These are phyloP conservation scores for Chloropsis hardwickii DNA, from an alignment of 2,113 vertebrate species.

Conservation along the genomic window DNA sequence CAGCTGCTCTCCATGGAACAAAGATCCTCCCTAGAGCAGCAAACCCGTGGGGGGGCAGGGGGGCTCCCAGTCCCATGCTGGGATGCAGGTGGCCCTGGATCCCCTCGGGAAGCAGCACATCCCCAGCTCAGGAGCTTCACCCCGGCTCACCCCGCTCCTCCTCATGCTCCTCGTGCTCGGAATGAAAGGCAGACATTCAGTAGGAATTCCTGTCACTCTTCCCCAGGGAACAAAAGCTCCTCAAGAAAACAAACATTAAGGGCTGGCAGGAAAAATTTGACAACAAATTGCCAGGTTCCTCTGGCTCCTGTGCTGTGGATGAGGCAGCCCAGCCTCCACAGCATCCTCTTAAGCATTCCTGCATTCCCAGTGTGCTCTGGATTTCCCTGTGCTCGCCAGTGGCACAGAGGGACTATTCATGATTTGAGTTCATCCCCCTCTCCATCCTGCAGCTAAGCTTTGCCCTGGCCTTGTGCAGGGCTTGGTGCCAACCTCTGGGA, in stretches of 20 bases:
- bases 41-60: not conserved
- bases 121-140: not conserved
- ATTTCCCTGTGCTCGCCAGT: rapidly evolving
- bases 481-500: rapidly evolving
- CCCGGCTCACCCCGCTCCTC: not conserved
- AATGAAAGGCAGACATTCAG: not conserved
- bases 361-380: not conserved
- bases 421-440: no score
- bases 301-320: not conserved
- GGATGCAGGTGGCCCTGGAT: not conserved
- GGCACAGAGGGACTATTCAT: rapidly evolving
- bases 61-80: not conserved
- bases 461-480: not conserved
- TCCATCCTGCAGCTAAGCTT: not conserved
- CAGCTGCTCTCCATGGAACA: not conserved
- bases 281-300: not conserved
- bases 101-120: rapidly evolving
- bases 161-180: not conserved
- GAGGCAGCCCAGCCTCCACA: not conserved
- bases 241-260: not conserved
- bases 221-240: not conserved
- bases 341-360: not conserved
- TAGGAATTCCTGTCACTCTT: not conserved
- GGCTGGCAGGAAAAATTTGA: not conserved
- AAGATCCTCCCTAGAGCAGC: not conserved